Percentiles rank a stretch among this genome's conserved stretches.
phyloP scores from a whole-genome alignment of 2,888 invertebrate species.

The Lithosia quadra region DNA sequence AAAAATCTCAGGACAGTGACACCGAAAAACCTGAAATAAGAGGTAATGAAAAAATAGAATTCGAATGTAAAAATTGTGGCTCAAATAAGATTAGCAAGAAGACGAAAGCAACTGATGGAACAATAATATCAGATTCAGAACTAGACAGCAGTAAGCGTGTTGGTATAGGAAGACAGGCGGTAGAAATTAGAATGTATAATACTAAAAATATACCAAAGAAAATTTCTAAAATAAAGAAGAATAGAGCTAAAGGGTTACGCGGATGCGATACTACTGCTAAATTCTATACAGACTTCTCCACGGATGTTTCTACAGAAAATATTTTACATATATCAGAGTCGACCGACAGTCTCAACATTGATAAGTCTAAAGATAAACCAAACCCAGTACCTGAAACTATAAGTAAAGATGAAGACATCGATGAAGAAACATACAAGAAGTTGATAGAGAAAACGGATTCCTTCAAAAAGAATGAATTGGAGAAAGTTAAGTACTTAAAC shows the following conservation, averaged over 20 bases:
- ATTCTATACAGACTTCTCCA: constrained; percentile 89
- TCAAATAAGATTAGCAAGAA: constrained; percentile 78
- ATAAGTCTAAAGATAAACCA: constrained; percentile 65
- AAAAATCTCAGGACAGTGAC: constrained; percentile 76
- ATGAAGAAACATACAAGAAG: constrained; percentile 81
- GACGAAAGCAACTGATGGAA: constrained; percentile 63
- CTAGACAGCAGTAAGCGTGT: constrained; percentile 65
- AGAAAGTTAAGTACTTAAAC: constrained; percentile 82
- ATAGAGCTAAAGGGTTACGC: constrained; percentile 86
- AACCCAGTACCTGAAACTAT: constrained; percentile 63
- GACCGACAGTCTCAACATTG: constrained; percentile 87
- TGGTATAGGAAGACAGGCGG: constrained; percentile 65
- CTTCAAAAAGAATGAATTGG: constrained; percentile 84
- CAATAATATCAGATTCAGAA: constrained; percentile 74
- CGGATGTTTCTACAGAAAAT: constrained; percentile 88
- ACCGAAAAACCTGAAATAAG: constrained; percentile 69
- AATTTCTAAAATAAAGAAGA: constrained; percentile 90
- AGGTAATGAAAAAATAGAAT: constrained; percentile 80
- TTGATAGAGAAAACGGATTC: constrained; percentile 85
- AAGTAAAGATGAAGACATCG: constrained; percentile 80
- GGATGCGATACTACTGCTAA: constrained; percentile 86
- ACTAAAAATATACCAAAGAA: constrained; percentile 90
- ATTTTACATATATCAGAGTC: constrained; percentile 89
- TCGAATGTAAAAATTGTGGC: constrained; percentile 82
- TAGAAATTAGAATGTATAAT: constrained; percentile 88